phyloP scores from a whole-genome alignment of 2,888 invertebrate genomes.

The Drosophila rubida region DNA sequence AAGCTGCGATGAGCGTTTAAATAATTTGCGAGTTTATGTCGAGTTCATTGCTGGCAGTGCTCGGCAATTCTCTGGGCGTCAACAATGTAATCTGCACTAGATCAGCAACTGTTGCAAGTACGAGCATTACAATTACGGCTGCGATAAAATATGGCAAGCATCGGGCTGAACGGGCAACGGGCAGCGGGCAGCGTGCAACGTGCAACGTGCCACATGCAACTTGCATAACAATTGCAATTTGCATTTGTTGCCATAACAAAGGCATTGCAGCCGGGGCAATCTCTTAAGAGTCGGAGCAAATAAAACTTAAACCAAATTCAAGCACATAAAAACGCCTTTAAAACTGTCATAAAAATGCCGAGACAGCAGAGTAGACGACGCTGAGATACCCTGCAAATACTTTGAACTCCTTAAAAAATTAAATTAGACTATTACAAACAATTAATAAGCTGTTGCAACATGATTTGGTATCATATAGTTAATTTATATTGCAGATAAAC shows the following conservation, averaged over 20 bases:
- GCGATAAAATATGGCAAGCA: slow-evolving; percentile 20
- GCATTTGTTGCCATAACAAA: slow-evolving; percentile 45
- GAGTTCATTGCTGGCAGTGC: background rate
- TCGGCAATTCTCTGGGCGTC: slow-evolving; percentile 6
- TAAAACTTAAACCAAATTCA: slow-evolving; percentile 62
- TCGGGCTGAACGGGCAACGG: background rate
- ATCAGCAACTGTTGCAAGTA: slow-evolving; percentile 19
- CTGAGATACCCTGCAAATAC: background rate
- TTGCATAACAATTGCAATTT: slow-evolving; percentile 63
- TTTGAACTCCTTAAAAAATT: too few relatives aligned
- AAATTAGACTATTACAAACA: too few relatives aligned
- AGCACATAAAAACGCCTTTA: slow-evolving; percentile 60
- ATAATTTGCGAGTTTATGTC: slow-evolving; percentile 9
- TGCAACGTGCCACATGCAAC: slow-evolving; percentile 38
- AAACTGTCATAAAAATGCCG: slow-evolving; percentile 59
- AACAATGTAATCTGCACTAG: slow-evolving; percentile 29
- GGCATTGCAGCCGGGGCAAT: slow-evolving; percentile 37
- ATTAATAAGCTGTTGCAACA: too few relatives aligned
- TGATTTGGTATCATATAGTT: too few relatives aligned
- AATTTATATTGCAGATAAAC: background rate
- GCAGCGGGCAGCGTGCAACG: slow-evolving; percentile 30
- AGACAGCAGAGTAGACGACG: background rate
- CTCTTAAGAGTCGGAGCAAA: slow-evolving; percentile 54
- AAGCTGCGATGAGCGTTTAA: slow-evolving; percentile 12
- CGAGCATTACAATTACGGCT: slow-evolving; percentile 1